Evolutionary conservation across 2,797 vertebrate genomes (phyloP).

Genomic region (Notolepis coatsorum): DNA sequence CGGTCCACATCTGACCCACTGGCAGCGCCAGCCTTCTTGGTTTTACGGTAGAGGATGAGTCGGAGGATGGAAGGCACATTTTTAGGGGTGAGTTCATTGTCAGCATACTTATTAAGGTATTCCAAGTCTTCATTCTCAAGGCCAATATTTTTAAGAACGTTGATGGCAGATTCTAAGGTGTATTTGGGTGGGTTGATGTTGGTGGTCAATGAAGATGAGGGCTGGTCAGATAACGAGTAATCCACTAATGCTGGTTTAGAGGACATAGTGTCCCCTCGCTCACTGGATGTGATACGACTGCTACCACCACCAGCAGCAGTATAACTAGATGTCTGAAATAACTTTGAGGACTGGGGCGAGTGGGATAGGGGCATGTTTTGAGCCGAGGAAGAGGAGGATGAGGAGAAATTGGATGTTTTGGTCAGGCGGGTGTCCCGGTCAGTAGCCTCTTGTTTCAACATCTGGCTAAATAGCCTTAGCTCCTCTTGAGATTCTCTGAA

Average conservation of each 20-base stretch:
- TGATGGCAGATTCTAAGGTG: constrained; percentile 90
- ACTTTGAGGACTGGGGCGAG: constrained; percentile 47
- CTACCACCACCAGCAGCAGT: not conserved
- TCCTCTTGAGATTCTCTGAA: not conserved
- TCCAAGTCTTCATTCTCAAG: constrained; percentile 95
- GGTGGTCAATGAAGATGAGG: not conserved
- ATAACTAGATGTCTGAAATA: constrained; percentile 51
- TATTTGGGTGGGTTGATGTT: constrained; percentile 78
- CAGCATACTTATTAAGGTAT: constrained; percentile 91
- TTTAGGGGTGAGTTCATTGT: constrained; percentile 92
- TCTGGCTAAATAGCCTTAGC: constrained; percentile 22
- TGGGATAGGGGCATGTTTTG: constrained; percentile 45
- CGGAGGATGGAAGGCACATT: constrained; percentile 93
- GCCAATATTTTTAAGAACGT: constrained; percentile 92
- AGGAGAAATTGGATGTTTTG: constrained; percentile 40
- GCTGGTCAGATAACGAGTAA: not conserved
- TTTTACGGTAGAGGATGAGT: constrained; percentile 90
- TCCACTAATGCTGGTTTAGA: constrained; percentile 54
- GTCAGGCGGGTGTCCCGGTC: constrained; percentile 55
- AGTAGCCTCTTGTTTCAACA: not conserved
- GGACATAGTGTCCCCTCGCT: constrained; percentile 16
- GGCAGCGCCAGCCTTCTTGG: constrained; percentile 64
- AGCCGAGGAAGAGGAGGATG: constrained; percentile 36
- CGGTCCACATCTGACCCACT: constrained; percentile 19
- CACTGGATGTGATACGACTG: constrained; percentile 14